These are phyloP conservation scores for Dastarcus helophoroides DNA, from an alignment of 2,888 invertebrate species.

Conservation along the genomic window DNA sequence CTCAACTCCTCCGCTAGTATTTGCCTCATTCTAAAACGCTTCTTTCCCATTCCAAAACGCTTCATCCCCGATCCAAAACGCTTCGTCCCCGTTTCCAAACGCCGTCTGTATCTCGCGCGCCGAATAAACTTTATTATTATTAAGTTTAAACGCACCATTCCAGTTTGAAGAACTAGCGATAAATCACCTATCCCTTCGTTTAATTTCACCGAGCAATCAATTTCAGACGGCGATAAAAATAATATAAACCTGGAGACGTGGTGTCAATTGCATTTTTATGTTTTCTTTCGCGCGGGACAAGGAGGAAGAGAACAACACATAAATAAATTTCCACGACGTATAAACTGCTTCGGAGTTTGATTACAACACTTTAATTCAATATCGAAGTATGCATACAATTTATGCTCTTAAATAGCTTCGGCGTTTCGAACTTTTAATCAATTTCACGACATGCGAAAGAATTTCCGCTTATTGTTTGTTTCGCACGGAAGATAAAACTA, in stretches of 20 bases:
- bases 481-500: too few relatives aligned
- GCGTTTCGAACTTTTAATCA: slow-evolving; percentile 38
- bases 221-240: slow-evolving; percentile 33
- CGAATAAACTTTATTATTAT: too few relatives aligned
- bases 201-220: slow-evolving; percentile 30
- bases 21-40: too few relatives aligned
- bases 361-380: slow-evolving; percentile 38
- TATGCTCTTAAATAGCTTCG: slow-evolving; percentile 37
- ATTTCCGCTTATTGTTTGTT: too few relatives aligned
- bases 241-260: slow-evolving; percentile 36
- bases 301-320: slow-evolving; percentile 31
- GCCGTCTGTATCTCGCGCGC: too few relatives aligned
- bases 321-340: slow-evolving; percentile 29
- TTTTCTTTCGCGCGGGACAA: slow-evolving; percentile 29
- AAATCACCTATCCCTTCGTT: slow-evolving; percentile 29
- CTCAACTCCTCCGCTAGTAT: too few relatives aligned
- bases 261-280: slow-evolving; percentile 38
- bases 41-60: too few relatives aligned
- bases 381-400: slow-evolving; percentile 40
- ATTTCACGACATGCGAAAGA: slow-evolving; percentile 38
- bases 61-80: too few relatives aligned
- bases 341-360: slow-evolving; percentile 27
- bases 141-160: too few relatives aligned
- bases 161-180: too few relatives aligned
- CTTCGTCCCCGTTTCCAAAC: too few relatives aligned